These are phyloP conservation scores for Philopedon plagiatum DNA, from an alignment of 2,888 invertebrate species.

Conservation along the genomic window DNA sequence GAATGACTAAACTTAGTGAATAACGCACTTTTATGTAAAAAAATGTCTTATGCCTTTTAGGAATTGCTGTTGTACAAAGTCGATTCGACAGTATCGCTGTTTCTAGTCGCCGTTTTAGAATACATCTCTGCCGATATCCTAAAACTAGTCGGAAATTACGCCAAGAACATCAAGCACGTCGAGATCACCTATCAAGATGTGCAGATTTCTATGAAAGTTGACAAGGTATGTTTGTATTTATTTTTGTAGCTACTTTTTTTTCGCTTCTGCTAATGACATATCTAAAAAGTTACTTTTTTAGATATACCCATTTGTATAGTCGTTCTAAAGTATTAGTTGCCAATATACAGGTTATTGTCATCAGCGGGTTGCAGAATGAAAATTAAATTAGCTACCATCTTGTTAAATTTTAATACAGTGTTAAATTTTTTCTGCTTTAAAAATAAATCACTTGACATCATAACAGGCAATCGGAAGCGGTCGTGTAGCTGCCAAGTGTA, in stretches of 20 bases:
- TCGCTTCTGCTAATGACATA: slow-evolving; percentile 9
- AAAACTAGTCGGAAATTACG: slow-evolving; percentile 96
- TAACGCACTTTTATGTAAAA: too few species aligned
- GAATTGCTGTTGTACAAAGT: slow-evolving; percentile 90
- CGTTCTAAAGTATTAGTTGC: not conserved
- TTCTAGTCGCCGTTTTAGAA: slow-evolving; percentile 93
- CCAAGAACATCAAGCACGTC: slow-evolving; percentile 93
- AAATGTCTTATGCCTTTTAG: slow-evolving; percentile 72
- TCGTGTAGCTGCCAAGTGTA: too few species aligned
- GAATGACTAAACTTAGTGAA: too few species aligned
- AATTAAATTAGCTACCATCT: too few species aligned
- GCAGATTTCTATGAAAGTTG: slow-evolving; percentile 97
- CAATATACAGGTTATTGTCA: too few species aligned
- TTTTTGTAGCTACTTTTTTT: slow-evolving; percentile 10
- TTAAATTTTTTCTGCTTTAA: too few species aligned
- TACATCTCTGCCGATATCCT: slow-evolving; percentile 96
- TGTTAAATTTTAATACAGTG: too few species aligned
- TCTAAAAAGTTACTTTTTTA: too few species aligned
- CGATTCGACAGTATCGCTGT: slow-evolving; percentile 89
- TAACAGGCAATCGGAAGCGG: too few species aligned
- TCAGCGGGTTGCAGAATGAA: too few species aligned
- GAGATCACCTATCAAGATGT: slow-evolving; percentile 95
- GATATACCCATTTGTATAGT: too few species aligned
- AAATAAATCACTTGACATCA: too few species aligned
- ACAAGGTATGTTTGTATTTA: slow-evolving; percentile 78